Conservation (phyloP, 2,888 invertebrate genomes). For the Syritta pipiens region DNA sequence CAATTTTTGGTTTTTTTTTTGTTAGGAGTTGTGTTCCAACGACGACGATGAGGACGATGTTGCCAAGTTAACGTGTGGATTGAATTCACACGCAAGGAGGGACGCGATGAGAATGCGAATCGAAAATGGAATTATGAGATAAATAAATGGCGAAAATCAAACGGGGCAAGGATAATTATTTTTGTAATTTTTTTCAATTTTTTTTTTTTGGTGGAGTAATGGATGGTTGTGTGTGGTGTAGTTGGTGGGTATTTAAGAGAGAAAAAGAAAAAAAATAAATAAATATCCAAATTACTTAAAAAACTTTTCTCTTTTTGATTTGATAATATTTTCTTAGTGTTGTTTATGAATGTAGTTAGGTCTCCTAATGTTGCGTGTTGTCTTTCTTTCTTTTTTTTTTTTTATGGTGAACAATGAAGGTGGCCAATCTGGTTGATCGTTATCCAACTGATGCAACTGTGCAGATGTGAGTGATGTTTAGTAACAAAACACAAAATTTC, state of each 20-base stretch:
- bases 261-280: constrained; percentile 72
- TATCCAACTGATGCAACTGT: constrained; percentile 47
- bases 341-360: constrained; percentile 44
- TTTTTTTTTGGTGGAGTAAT: constrained; percentile 40
- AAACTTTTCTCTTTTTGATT: constrained; percentile 59
- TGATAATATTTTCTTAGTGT: constrained; percentile 57
- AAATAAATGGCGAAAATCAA: constrained; percentile 33
- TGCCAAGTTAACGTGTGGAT: no score
- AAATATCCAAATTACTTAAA: constrained; percentile 73
- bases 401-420: constrained; percentile 45
- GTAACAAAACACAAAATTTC: constrained; percentile 18
- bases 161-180: constrained; percentile 4
- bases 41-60: no score
- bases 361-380: constrained; percentile 43
- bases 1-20: no score
- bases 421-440: constrained; percentile 21
- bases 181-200: constrained; percentile 16
- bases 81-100: not conserved
- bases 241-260: constrained; percentile 71
- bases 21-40: no score
- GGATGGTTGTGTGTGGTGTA: constrained; percentile 64
- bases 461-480: constrained; percentile 45
- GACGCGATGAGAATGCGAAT: constrained; percentile 41
- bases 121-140: constrained; percentile 20
- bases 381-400: not conserved